These are phyloP conservation scores for Lepidochitona cinerea DNA, from an alignment of 2,888 invertebrate species.

Conservation along the genomic window DNA sequence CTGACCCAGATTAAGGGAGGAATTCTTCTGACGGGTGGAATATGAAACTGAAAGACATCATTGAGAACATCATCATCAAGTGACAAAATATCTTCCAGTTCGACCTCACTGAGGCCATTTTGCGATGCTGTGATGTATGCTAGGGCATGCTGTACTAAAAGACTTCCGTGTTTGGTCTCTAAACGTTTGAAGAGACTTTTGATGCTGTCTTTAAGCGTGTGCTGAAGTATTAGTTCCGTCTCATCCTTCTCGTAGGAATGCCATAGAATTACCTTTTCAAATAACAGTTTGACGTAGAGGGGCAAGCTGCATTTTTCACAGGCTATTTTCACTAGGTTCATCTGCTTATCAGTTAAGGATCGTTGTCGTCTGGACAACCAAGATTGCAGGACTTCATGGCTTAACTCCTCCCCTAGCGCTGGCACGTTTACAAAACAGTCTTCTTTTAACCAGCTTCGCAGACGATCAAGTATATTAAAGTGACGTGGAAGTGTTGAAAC, in stretches of 20 bases:
- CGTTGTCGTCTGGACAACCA: conserved; percentile 38
- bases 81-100: conserved; percentile 59
- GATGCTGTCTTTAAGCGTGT: conserved; percentile 47
- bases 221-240: conserved; percentile 24
- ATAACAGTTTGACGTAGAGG: conserved; percentile 49
- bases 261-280: conserved; percentile 52
- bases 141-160: conserved; percentile 44
- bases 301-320: conserved; percentile 48
- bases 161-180: conserved; percentile 49
- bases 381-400: conserved; percentile 47
- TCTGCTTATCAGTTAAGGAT: conserved; percentile 49
- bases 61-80: conserved; percentile 58
- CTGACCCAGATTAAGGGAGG: conserved; percentile 49
- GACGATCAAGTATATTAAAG: conserved; percentile 43
- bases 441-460: conserved; percentile 41
- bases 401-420: conserved; percentile 41
- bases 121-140: conserved; percentile 55
- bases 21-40: conserved; percentile 57
- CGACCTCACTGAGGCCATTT: conserved; percentile 55
- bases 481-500: conserved; percentile 49
- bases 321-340: conserved; percentile 43
- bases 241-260: conserved; percentile 44
- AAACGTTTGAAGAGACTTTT: conserved; percentile 47
- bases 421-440: conserved; percentile 36
- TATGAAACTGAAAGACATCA: conserved; percentile 43